Evolutionary conservation across 1,140 invertebrate species (phyloP), one percentile per base, ranked within the genome.

Genomic region (Bombus difficillimus): DNA sequence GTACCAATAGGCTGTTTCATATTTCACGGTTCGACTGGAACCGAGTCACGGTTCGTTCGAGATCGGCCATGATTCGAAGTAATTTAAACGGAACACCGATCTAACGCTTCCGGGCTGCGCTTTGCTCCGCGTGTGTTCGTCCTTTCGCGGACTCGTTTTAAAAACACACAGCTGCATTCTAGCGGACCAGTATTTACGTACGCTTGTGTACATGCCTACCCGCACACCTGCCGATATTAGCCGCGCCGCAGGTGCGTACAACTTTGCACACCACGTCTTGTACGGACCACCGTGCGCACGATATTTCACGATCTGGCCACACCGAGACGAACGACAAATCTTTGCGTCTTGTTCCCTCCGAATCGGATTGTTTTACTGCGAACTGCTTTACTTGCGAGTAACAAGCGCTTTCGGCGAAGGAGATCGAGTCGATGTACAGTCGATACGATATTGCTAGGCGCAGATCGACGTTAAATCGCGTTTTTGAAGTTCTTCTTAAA

Each of bases 221-320:
- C n/a, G 64, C 64, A 66, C 64, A 66, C 64, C 64, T 66, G 64
- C 64, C 64, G 64, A 66, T 66, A 66, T 66, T 66, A 66, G 32
- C 64, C 15, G 32, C 64, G 32, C 64, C 32, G 64, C 64, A 66
- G 64, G 64, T 66, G 64, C 64, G 32, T 34, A 8, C 32, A 78
- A 83, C 18, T 86, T 83, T 62, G 83, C 86, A 10, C 83, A 57
- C 88, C 76, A 28, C 79, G 57, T 80, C 76, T 88, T 59, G 62
- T 57, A 80, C 79, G 41, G 28, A 62, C 28, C 59, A 62, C 28
- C 28, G 47, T 22, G 47, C 86, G 64, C 13, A 43, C 78, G 62
- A 71, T 41, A 41, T 88, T 86, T 78, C 62, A 18, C 57, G 64
- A 79, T 43, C 47, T 57, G 59, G 28, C 71, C 39, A 59, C 62